Conservation (phyloP, 1,140 invertebrate genomes). For the Psilanteris sp. region DNA sequence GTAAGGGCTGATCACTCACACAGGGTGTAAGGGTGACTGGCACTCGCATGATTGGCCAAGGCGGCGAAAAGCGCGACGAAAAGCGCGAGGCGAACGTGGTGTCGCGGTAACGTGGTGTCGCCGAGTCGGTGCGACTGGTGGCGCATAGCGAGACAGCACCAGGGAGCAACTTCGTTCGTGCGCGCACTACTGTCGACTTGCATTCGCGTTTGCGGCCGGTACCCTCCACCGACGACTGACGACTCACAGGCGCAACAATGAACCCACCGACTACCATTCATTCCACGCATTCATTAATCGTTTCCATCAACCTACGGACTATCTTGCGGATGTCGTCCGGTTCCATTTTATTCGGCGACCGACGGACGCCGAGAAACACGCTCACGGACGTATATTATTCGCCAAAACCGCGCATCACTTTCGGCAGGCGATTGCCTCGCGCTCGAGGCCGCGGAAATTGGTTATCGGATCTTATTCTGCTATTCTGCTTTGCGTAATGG, state of each 20-base stretch:
- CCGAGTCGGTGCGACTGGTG: constrained; percentile 21
- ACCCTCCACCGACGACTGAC: constrained; percentile 54
- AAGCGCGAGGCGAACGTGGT: constrained; percentile 20
- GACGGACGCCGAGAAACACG: constrained; percentile 25
- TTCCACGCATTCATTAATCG: constrained; percentile 58
- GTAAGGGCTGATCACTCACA: constrained; percentile 41
- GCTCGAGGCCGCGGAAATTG: no score
- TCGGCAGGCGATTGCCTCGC: no score
- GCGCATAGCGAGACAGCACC: constrained; percentile 54
- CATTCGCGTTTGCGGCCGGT: constrained; percentile 45
- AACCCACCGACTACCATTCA: constrained; percentile 50
- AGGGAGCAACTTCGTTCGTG: constrained; percentile 41
- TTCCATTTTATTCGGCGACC: constrained; percentile 61
- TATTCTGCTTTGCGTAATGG: constrained; percentile 22
- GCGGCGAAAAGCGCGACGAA: constrained; percentile 28
- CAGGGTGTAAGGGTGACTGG: constrained; percentile 5
- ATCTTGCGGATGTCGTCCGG: constrained; percentile 60
- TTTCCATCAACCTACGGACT: constrained; percentile 61
- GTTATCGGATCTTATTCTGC: no score
- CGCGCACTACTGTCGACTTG: constrained; percentile 45
- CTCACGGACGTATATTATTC: constrained; percentile 28
- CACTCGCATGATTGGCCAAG: constrained; percentile 24
- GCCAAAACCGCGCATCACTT: constrained; percentile 16
- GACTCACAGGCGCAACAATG: constrained; percentile 60
- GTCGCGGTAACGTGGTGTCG: constrained; percentile 30